A percentile compares a stretch with the other conserved stretches of the same genome.
phyloP scores from a whole-genome alignment of 37 sponge, comb jelly and placozoan species.

The Aphrocallistes beatrix region DNA sequence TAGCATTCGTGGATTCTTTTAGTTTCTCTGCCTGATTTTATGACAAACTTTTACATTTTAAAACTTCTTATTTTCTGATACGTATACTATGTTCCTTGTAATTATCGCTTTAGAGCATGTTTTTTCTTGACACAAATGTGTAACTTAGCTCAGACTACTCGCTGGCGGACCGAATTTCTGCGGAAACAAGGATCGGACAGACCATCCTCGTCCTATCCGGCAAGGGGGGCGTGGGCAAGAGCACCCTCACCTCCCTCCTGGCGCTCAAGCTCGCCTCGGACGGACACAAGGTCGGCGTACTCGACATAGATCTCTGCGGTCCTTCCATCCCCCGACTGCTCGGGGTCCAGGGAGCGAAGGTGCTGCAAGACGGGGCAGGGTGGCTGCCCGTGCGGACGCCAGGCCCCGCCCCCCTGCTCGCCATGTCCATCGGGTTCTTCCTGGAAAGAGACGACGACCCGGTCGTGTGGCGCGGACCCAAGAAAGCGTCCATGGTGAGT shows the following conservation, averaged over 20 bases:
- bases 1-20: too few species aligned
- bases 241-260: constrained; percentile 22
- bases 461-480: constrained; percentile 31
- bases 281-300: constrained; percentile 26
- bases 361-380: not conserved
- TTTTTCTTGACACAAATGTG: too few species aligned
- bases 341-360: constrained; percentile 8
- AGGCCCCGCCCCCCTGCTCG: not conserved
- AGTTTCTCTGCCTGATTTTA: too few species aligned
- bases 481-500: constrained; percentile 28
- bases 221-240: constrained; percentile 36
- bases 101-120: too few species aligned
- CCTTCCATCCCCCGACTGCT: constrained; percentile 23
- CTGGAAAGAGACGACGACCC: constrained; percentile 27
- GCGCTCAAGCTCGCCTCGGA: constrained; percentile 15
- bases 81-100: too few species aligned
- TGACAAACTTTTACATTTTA: too few species aligned
- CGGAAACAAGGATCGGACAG: too few species aligned
- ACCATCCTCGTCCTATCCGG: not conserved
- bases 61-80: too few species aligned
- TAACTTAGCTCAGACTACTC: too few species aligned
- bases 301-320: constrained; percentile 32
- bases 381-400: not conserved
- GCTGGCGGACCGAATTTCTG: too few species aligned
- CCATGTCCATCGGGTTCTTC: constrained; percentile 28